Percentiles rank a stretch among this genome's conserved stretches.
Conservation (phyloP, 2,888 invertebrate species). For the Scelioninae gen. 1 region DNA sequence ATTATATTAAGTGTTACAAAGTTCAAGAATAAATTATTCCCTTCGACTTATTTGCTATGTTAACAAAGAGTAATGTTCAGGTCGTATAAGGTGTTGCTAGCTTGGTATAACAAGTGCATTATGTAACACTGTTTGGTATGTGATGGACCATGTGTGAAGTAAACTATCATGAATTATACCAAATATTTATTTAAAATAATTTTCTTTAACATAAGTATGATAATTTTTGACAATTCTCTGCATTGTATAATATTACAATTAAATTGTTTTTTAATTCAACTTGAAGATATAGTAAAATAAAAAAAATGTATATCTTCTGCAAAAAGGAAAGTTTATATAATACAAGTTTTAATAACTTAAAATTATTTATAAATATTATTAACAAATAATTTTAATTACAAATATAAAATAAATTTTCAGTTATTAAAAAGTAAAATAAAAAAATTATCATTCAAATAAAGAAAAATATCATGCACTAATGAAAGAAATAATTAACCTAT, state of each 20-base stretch:
- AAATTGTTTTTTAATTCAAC: too few species aligned
- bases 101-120: conserved; percentile 48
- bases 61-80: conserved; percentile 30
- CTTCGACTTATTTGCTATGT: conserved; percentile 26
- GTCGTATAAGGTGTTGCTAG: conserved; percentile 38
- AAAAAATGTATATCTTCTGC: too few species aligned
- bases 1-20: conserved; percentile 9
- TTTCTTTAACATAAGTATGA: too few species aligned
- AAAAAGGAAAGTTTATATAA: too few species aligned
- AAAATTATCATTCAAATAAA: too few species aligned
- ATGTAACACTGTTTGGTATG: conserved; percentile 37
- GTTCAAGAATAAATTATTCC: conserved; percentile 37
- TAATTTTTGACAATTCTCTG: too few species aligned
- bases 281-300: too few species aligned
- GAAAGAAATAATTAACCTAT: conserved; percentile 15
- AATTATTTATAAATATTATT: too few species aligned
- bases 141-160: conserved; percentile 34
- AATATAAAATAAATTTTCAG: not conserved
- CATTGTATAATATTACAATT: too few species aligned
- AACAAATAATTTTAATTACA: not conserved
- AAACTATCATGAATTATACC: conserved; percentile 22
- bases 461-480: conserved; percentile 19
- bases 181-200: not conserved
- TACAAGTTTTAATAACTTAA: too few species aligned
- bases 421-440: not conserved